Evolutionary conservation across 2,888 invertebrate genomes (phyloP).

Genomic region (Plutella xylostella): DNA sequence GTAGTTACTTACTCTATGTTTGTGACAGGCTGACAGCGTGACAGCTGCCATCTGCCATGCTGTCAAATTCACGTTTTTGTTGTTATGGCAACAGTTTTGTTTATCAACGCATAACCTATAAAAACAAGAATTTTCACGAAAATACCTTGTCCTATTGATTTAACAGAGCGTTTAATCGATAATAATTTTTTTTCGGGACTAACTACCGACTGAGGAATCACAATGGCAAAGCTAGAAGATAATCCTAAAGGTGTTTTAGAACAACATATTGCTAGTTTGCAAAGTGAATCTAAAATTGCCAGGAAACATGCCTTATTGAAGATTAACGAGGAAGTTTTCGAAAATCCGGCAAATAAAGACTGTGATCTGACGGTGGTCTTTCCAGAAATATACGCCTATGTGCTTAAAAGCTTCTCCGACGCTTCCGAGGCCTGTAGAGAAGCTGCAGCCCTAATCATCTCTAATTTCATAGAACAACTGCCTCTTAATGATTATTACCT

Average conservation of each 20-base stretch:
- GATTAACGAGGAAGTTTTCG: conserved; percentile 60
- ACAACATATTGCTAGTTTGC: conserved; percentile 48
- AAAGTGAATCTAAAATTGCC: conserved; percentile 71
- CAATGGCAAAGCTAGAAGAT: conserved; percentile 27
- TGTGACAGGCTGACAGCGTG: no score
- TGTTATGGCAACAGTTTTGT: no score
- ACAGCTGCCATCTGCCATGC: no score
- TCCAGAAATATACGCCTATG: conserved; percentile 48
- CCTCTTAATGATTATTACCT: conserved; percentile 79
- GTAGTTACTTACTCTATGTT: no score
- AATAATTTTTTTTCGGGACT: conserved; percentile 1
- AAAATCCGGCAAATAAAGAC: conserved; percentile 37
- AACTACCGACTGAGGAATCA: neutral
- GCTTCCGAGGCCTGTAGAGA: conserved; percentile 74
- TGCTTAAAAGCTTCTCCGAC: conserved; percentile 63
- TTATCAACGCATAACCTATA: no score
- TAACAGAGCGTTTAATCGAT: conserved; percentile 18
- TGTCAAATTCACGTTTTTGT: no score
- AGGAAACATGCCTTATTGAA: conserved; percentile 68
- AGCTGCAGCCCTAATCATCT: conserved; percentile 64
- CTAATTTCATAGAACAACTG: conserved; percentile 66
- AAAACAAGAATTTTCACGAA: conserved; percentile 6
- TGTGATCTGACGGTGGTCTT: conserved; percentile 46
- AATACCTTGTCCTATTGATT: neutral
- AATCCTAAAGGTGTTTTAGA: conserved; percentile 45